Evolutionary conservation across 2,888 invertebrate genomes (phyloP).

Genomic region (Abrostola tripartita): DNA sequence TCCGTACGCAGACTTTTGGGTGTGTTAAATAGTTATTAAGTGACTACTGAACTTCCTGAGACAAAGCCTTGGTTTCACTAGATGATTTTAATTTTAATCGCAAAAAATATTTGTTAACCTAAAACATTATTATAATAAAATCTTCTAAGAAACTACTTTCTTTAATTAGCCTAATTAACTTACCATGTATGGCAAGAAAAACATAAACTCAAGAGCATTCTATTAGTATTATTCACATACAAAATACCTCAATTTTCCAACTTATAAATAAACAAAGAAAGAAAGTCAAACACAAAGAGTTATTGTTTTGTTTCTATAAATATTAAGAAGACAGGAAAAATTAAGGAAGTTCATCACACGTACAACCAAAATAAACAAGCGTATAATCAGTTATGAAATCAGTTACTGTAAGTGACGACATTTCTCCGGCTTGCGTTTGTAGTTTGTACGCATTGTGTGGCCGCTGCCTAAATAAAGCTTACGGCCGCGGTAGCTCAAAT

Average conservation of each 20-base stretch:
- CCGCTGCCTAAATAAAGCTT: slow-evolving; percentile 67
- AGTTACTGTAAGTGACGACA: slow-evolving; percentile 25
- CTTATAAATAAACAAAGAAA: slow-evolving; percentile 37
- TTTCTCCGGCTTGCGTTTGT: slow-evolving; percentile 43
- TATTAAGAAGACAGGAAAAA: not conserved
- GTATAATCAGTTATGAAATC: slow-evolving; percentile 32
- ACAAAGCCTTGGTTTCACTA: slow-evolving; percentile 43
- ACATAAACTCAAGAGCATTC: slow-evolving; percentile 19
- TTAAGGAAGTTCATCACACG: not conserved
- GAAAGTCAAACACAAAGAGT: slow-evolving; percentile 40
- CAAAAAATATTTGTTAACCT: slow-evolving; percentile 6
- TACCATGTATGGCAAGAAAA: slow-evolving; percentile 6
- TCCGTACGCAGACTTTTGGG: slow-evolving; percentile 51
- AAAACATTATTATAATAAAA: not conserved
- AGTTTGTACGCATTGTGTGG: slow-evolving; percentile 54
- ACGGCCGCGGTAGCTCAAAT: slow-evolving; percentile 74
- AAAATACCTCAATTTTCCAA: slow-evolving; percentile 33
- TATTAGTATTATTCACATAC: slow-evolving; percentile 24
- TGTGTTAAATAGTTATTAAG: slow-evolving; percentile 58
- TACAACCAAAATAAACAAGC: slow-evolving; percentile 17
- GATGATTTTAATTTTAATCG: slow-evolving; percentile 5
- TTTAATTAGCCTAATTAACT: not conserved
- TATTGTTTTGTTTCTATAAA: slow-evolving; percentile 18
- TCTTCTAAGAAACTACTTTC: slow-evolving; percentile 9
- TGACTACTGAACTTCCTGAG: slow-evolving; percentile 59